These are phyloP conservation scores for Calliopsis andreniformis DNA, from an alignment of 1,140 invertebrate species.

Conservation along the genomic window DNA sequence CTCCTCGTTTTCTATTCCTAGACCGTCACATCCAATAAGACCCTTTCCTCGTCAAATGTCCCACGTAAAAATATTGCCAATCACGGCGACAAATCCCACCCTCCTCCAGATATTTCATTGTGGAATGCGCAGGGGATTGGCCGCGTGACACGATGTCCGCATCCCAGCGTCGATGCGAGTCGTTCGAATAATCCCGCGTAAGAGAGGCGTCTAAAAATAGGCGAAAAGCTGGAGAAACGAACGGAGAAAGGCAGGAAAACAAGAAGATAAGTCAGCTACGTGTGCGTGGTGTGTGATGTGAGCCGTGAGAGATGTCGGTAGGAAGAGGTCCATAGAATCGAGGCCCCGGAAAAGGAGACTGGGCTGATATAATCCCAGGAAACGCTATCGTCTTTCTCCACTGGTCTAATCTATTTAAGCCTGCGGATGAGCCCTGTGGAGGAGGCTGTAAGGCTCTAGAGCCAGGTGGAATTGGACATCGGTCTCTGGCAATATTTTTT, in stretches of 20 bases:
- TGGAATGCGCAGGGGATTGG: too few species aligned
- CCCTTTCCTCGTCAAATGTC: too few species aligned
- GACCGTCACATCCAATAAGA: too few species aligned
- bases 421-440: conserved; percentile 12
- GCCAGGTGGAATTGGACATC: conserved; percentile 32
- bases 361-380: conserved; percentile 20
- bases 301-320: background rate
- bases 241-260: background rate
- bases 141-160: too few species aligned
- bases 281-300: background rate
- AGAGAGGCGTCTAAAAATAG: background rate
- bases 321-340: conserved; percentile 17
- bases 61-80: too few species aligned
- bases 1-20: background rate
- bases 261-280: conserved; percentile 10
- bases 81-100: too few species aligned
- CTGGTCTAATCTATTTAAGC: conserved; percentile 51
- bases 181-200: too few species aligned
- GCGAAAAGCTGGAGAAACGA: conserved; percentile 8
- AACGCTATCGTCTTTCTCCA: conserved; percentile 35
- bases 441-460: conserved; percentile 6
- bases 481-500: conserved; percentile 26
- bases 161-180: too few species aligned
- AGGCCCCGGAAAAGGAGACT: background rate
- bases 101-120: too few species aligned